Percentiles rank a stretch among this genome's conserved stretches.
Conservation (phyloP, 2,888 invertebrate species). For the Callyntrura sp. region DNA sequence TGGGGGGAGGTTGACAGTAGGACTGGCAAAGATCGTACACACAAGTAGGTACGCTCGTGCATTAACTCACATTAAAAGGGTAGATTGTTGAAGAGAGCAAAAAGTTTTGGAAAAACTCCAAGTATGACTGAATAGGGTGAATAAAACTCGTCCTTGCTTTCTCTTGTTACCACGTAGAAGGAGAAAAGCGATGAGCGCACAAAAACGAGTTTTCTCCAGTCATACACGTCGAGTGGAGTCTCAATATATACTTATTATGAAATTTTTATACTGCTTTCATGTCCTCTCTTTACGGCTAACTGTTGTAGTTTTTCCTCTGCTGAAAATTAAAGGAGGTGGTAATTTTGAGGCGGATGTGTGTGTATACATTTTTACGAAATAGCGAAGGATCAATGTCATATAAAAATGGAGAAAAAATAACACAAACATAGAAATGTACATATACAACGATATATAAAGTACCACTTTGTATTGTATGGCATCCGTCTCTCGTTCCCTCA, state of each 20-base stretch:
- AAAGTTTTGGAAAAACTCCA: constrained; percentile 75
- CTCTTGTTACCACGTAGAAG: constrained; percentile 19
- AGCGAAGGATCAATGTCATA: constrained; percentile 16
- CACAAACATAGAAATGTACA: neutral
- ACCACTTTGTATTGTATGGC: constrained; percentile 19
- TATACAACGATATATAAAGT: neutral
- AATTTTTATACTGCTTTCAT: constrained; percentile 34
- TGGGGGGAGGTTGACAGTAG: neutral
- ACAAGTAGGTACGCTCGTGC: constrained; percentile 47
- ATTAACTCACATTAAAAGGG: constrained; percentile 53
- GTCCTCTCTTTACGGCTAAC: constrained; percentile 41
- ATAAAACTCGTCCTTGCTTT: constrained; percentile 75
- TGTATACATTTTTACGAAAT: constrained; percentile 1
- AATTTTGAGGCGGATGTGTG: constrained; percentile 59
- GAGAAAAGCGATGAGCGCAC: constrained; percentile 1
- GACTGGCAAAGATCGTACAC: constrained; percentile 20
- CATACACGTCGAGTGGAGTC: constrained; percentile 55
- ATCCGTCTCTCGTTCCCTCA: neutral
- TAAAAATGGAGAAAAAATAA: neutral
- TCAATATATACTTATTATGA: constrained; percentile 66
- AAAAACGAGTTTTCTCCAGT: neutral
- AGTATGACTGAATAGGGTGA: constrained; percentile 73
- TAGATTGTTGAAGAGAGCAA: constrained; percentile 59
- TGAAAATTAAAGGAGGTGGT: constrained; percentile 70
- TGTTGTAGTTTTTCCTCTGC: constrained; percentile 53